phyloP scores from a whole-genome alignment of 2,888 invertebrate species.

The Idaea biselata region DNA sequence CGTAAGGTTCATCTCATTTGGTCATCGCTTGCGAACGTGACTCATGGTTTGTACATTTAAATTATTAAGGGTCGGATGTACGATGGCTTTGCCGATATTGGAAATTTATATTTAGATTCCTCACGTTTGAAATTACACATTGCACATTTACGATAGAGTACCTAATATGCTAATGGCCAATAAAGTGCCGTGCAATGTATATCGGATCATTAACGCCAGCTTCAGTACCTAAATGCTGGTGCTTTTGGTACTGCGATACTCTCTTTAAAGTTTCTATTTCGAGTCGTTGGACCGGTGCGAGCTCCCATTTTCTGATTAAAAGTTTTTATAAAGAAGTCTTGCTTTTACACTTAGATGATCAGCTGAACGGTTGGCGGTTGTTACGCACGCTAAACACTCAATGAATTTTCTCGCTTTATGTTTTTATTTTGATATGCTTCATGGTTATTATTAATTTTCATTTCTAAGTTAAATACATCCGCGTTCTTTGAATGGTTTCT shows the following conservation, averaged over 20 bases:
- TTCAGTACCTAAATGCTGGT: slow-evolving; percentile 27
- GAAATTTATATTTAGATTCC: slow-evolving; percentile 43
- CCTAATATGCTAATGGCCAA: slow-evolving; percentile 55
- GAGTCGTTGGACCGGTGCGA: slow-evolving; percentile 54
- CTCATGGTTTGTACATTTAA: slow-evolving; percentile 24
- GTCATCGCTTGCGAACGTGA: slow-evolving; percentile 11
- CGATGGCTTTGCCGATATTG: slow-evolving; percentile 25
- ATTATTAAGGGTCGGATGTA: slow-evolving; percentile 26
- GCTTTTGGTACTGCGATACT: slow-evolving; percentile 43
- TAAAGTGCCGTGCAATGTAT: slow-evolving; percentile 43
- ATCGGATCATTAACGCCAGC: slow-evolving; percentile 54
- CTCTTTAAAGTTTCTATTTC: slow-evolving; percentile 61
- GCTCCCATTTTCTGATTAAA: slow-evolving; percentile 52
- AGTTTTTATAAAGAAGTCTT: slow-evolving; percentile 57
- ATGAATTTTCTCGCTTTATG: slow-evolving; percentile 32
- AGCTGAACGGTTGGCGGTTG: slow-evolving; percentile 47
- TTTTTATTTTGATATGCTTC: slow-evolving; percentile 18
- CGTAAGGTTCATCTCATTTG: slow-evolving; percentile 12
- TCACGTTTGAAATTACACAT: slow-evolving; percentile 26
- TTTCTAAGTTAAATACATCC: neutral
- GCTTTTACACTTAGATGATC: slow-evolving; percentile 46
- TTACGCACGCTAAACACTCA: slow-evolving; percentile 44
- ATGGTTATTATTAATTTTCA: slow-evolving; percentile 2
- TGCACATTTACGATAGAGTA: slow-evolving; percentile 39
- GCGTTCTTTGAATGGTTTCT: neutral